Base-by-base conservation (phyloP, 2,797 vertebrate genomes). In the Diglossa cyanea region DNA sequence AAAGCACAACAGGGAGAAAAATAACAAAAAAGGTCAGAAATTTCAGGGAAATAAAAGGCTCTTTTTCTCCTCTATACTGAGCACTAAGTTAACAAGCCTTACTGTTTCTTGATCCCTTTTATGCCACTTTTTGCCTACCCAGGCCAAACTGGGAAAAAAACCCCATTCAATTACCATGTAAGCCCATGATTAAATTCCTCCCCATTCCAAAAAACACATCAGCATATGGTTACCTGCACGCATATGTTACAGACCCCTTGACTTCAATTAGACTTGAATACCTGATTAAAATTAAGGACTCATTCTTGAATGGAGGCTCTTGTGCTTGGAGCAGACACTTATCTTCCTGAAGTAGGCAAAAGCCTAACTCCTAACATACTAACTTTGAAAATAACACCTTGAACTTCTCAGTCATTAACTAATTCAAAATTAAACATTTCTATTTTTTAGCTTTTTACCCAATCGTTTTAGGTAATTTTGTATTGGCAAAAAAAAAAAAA, bases 1-100 rank as follows among this genome's bases (percentile, higher is more conserved):
- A 84, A 94, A 86, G 78, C 94, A 75, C 65, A 94, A 57, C 25
- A 51, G 20, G 72, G 72, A 87, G 75, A 91, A 96, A 95, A 97
- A 94, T 78, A 96, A 92, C 81, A 90, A 90, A 96, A 94, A 88
- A 77, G 28, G 81, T 88, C 86, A 96, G 55, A 96, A 95, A 93
- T 90, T 91, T 78, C 87, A 94, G 62, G 66, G 87, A 88, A 94
- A 91, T 80, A 80, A 91, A 87, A 91, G 68, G 20, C 24, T 33
- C 51, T 58, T 90, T 96, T 92, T 81, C 24, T 91, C 35, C 45
- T 83, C 75, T 51, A 47, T 28, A n/a, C 37, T 15, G 50, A 86
- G 24, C 31, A 94, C 50, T 47, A 65, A 47, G 58, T 86, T 94
- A 91, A 86, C 53, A 95, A 72, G 50, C 28, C 80, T 92, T 68